A percentile compares a stretch with the other conserved stretches of the same genome.
Conservation (phyloP, 2,113 vertebrate species). For the Pteruthius melanotis region DNA sequence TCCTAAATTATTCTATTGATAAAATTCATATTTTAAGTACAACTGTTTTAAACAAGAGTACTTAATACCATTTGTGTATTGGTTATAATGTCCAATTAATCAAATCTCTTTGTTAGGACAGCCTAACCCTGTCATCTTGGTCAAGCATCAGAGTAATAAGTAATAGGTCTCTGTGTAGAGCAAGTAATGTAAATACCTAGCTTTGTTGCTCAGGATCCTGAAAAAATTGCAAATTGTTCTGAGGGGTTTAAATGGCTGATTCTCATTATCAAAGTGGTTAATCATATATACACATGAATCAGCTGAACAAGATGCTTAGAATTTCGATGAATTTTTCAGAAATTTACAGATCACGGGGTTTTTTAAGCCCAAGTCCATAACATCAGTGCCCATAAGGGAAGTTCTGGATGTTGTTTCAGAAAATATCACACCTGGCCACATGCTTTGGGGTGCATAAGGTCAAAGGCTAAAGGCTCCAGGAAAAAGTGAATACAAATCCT, state of each 20-base stretch:
- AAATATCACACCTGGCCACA: neutral
- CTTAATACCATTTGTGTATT: neutral
- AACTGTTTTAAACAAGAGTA: neutral
- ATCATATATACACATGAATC: neutral
- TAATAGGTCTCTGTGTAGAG: neutral
- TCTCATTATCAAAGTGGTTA: neutral
- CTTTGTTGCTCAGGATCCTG: neutral
- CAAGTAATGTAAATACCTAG: neutral
- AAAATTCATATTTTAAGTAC: neutral
- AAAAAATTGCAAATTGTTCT: neutral
- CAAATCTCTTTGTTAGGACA: neutral
- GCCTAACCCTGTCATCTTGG: neutral
- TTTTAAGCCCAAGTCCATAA: neutral
- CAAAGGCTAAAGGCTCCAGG: neutral
- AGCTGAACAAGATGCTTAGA: neutral
- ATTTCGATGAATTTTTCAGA: neutral
- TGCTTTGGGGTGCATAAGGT: neutral
- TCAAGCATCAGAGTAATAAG: neutral
- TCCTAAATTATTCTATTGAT: neutral
- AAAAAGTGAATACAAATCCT: neutral
- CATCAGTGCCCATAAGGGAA: neutral
- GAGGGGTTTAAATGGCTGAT: neutral
- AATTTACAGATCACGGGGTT: accelerated
- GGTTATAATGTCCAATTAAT: neutral
- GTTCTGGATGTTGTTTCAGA: neutral